phyloP scores from a whole-genome alignment of 1,140 invertebrate species.

The Procambarus clarkii region DNA sequence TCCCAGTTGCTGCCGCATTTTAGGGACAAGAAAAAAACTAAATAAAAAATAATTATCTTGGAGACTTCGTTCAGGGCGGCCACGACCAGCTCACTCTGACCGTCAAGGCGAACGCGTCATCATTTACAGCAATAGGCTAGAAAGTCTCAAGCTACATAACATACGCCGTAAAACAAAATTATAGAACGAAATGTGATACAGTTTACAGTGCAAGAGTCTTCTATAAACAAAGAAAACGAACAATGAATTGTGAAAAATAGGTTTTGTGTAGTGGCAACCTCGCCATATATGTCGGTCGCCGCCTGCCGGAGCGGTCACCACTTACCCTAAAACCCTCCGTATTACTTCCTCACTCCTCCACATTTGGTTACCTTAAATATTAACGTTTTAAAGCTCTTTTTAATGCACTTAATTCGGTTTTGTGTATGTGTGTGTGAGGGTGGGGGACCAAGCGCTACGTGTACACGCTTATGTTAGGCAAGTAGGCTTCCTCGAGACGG shows the following conservation, averaged over 20 bases:
- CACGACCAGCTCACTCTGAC: too few relatives aligned
- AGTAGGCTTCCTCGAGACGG: background rate
- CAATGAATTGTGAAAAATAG: conserved; percentile 21
- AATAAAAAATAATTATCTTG: too few relatives aligned
- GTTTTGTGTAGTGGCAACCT: background rate
- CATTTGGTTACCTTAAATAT: background rate
- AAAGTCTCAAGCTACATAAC: too few relatives aligned
- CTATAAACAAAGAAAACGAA: background rate
- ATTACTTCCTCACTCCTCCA: background rate
- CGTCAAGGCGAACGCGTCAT: too few relatives aligned
- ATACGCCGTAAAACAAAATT: background rate
- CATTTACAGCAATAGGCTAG: too few relatives aligned
- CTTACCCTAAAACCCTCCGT: background rate
- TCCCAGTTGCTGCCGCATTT: background rate
- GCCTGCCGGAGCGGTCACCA: conserved; percentile 30
- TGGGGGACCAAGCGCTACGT: too few relatives aligned
- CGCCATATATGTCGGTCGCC: conserved; percentile 2
- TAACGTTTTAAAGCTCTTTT: background rate
- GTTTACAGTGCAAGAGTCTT: too few relatives aligned
- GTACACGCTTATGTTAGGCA: background rate
- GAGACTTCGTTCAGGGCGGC: too few relatives aligned
- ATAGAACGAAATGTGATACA: background rate
- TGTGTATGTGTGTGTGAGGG: too few relatives aligned
- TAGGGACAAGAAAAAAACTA: background rate
- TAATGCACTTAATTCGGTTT: conserved; percentile 7